Percentiles rank a stretch among this genome's conserved stretches.
Conservation (phyloP, 2,888 invertebrate species). For the Athalia circularis region DNA sequence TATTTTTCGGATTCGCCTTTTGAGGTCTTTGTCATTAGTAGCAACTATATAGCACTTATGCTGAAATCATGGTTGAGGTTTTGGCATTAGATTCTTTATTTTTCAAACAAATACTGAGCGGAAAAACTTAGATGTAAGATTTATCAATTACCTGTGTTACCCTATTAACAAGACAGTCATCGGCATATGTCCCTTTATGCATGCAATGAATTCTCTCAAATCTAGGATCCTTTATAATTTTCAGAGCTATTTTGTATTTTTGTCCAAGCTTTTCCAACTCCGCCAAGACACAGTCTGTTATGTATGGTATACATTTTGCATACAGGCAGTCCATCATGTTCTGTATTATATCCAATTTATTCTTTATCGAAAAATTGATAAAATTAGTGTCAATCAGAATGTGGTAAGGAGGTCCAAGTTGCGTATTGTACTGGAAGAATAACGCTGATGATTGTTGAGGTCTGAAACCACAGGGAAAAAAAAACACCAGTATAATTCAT, state of each 20-base stretch:
- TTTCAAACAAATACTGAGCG: not conserved
- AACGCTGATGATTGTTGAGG: constrained; percentile 94
- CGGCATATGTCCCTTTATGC: constrained; percentile 99
- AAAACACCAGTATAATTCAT: too few species aligned
- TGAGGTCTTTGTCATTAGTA: constrained; percentile 98
- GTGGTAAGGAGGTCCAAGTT: constrained; percentile 98
- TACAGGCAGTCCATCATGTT: constrained; percentile 99
- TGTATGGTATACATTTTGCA: constrained; percentile 98
- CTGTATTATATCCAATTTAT: constrained; percentile 96
- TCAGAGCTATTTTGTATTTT: constrained; percentile 95
- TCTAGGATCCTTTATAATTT: constrained; percentile 94
- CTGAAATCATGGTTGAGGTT: constrained; percentile 73
- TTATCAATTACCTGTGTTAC: constrained; percentile 83
- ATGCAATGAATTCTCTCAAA: constrained; percentile 95
- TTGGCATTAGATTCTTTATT: not conserved
- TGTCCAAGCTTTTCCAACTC: constrained; percentile 98
- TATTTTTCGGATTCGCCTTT: constrained; percentile 95
- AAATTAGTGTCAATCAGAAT: constrained; percentile 98
- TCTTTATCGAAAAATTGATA: constrained; percentile 98
- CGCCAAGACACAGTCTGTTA: constrained; percentile 98
- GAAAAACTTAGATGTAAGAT: not conserved
- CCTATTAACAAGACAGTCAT: constrained; percentile 97
- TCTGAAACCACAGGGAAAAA: constrained; percentile 63
- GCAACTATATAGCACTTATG: constrained; percentile 99
- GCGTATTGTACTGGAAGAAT: constrained; percentile 98